phyloP scores from a whole-genome alignment of 2,888 invertebrate species.

The Lamellibrachia satsuma region DNA sequence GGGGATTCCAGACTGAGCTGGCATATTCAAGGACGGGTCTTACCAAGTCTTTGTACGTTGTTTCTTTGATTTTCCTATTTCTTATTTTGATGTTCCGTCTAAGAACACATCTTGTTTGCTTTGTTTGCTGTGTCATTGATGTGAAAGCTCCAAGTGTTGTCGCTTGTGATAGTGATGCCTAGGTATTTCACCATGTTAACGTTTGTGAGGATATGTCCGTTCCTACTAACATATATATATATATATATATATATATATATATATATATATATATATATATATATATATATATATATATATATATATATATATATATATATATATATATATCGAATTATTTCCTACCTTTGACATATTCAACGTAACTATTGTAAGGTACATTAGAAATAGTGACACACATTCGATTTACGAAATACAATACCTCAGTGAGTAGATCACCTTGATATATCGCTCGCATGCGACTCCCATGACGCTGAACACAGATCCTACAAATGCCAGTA shows the following conservation, averaged over 20 bases:
- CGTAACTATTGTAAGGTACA: not conserved
- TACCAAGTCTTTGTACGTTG: no score
- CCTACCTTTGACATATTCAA: not conserved
- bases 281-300: not conserved
- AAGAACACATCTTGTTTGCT: no score
- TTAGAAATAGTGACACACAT: not conserved
- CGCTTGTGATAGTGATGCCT: no score
- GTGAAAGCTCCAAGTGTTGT: no score
- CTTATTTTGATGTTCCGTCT: no score
- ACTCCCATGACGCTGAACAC: not conserved
- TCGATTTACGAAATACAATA: not conserved
- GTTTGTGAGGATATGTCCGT: not conserved
- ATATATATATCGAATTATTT: not conserved
- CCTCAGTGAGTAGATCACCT: slow-evolving; percentile 3
- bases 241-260: not conserved
- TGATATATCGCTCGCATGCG: not conserved
- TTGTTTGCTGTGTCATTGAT: no score
- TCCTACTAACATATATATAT: not conserved
- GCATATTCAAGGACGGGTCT: no score
- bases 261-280: not conserved
- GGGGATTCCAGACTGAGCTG: no score
- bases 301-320: no score
- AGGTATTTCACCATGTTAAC: no score
- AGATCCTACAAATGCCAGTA: not conserved
- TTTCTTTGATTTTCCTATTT: no score